These are phyloP conservation scores for Endotricha flammealis DNA, from an alignment of 2,888 invertebrate genomes.

Conservation along the genomic window DNA sequence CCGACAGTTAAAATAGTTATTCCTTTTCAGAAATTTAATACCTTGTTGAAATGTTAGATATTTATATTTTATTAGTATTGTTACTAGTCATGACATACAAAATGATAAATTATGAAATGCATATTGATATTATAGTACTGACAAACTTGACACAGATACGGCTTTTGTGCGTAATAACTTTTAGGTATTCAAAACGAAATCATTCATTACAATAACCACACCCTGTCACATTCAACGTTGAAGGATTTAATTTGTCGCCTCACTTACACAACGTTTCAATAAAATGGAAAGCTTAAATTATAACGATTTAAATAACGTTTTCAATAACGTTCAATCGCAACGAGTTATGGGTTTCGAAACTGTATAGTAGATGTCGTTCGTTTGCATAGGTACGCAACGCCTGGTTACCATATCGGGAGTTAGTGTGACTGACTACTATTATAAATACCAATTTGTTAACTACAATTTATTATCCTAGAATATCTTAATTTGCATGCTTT, in stretches of 20 bases:
- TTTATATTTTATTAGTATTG: too few relatives aligned
- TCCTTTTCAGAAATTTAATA: too few relatives aligned
- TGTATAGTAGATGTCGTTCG: neutral
- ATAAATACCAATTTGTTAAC: conserved; percentile 33
- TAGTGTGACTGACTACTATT: conserved; percentile 33
- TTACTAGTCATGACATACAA: too few relatives aligned
- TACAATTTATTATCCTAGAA: conserved; percentile 11
- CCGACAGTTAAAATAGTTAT: too few relatives aligned
- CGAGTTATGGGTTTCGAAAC: conserved; percentile 25
- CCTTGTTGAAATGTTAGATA: too few relatives aligned
- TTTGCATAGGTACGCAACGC: conserved; percentile 27
- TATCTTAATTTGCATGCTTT: neutral
- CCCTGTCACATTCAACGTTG: conserved; percentile 5
- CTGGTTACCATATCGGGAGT: conserved; percentile 31
- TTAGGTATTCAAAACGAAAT: neutral
- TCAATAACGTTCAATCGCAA: conserved; percentile 5
- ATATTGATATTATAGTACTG: too few relatives aligned
- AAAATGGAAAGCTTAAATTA: conserved; percentile 8
- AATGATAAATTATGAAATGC: too few relatives aligned
- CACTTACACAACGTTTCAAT: conserved; percentile 6
- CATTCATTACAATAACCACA: too few relatives aligned
- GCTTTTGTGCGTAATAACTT: too few relatives aligned
- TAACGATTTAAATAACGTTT: conserved; percentile 4
- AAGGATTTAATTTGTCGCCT: conserved; percentile 4
- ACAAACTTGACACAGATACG: too few relatives aligned